Conservation (phyloP, 2,113 vertebrate species). For the Dicentrarchus labrax region DNA sequence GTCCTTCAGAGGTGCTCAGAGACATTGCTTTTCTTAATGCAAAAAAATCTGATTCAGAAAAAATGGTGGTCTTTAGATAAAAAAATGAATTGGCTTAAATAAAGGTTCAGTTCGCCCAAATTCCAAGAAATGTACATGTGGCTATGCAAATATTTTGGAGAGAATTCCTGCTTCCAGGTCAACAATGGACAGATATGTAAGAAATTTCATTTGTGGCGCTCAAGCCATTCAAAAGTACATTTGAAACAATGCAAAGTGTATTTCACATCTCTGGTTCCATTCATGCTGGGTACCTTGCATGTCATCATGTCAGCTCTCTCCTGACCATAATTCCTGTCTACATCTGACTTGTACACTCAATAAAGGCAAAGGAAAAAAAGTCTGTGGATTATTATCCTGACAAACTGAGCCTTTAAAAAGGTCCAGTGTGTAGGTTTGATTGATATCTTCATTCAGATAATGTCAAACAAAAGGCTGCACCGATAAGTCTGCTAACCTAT, state of each 20-base stretch:
- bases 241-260: background rate
- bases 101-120: background rate
- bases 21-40: background rate
- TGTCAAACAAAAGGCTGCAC: background rate
- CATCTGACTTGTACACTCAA: background rate
- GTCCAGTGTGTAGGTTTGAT: too few relatives aligned
- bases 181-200: background rate
- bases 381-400: background rate
- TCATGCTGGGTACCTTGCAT: background rate
- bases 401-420: too few relatives aligned
- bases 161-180: background rate
- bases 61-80: too few relatives aligned
- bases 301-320: background rate
- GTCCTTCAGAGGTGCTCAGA: background rate
- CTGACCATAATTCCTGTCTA: background rate
- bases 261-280: background rate
- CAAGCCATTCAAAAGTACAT: too few relatives aligned
- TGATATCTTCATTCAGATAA: background rate
- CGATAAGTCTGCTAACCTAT: background rate
- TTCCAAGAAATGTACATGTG: background rate
- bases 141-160: background rate
- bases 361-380: background rate
- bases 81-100: background rate
- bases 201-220: background rate
- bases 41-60: background rate